phyloP scores from a whole-genome alignment of 2,113 vertebrate species.

The Coreoperca whiteheadi region DNA sequence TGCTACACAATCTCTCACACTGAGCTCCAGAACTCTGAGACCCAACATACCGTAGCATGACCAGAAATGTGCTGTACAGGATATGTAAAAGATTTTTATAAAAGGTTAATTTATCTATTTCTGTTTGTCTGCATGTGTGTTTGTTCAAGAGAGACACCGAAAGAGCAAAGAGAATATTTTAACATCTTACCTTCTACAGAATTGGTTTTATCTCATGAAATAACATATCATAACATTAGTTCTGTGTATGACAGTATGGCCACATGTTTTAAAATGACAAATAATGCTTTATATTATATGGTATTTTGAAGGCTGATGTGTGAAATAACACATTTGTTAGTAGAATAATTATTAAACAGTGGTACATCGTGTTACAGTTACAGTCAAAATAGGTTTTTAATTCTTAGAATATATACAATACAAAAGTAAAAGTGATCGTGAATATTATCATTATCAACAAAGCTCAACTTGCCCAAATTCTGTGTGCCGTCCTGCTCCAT shows the following conservation, averaged over 20 bases:
- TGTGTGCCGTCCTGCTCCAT: constrained; percentile 38
- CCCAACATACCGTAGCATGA: background rate
- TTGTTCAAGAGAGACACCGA: background rate
- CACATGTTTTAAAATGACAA: background rate
- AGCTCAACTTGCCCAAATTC: constrained; percentile 60
- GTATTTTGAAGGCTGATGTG: background rate
- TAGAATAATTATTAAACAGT: background rate
- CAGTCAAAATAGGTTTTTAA: background rate
- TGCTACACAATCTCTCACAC: background rate
- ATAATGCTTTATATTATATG: background rate
- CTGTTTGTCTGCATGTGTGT: background rate
- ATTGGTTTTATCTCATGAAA: constrained; percentile 35
- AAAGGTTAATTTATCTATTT: background rate
- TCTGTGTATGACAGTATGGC: background rate
- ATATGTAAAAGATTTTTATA: background rate
- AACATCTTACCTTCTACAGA: constrained; percentile 29
- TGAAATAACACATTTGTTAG: background rate
- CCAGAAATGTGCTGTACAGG: background rate
- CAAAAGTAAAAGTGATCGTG: background rate
- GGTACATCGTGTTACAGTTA: background rate
- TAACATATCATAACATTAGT: constrained; percentile 14
- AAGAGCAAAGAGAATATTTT: background rate
- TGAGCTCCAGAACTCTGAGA: background rate
- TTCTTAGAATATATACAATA: background rate
- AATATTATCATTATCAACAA: constrained; percentile 36